phyloP scores from a whole-genome alignment of 2,113 vertebrate genomes.

The Paradisaea rubra region DNA sequence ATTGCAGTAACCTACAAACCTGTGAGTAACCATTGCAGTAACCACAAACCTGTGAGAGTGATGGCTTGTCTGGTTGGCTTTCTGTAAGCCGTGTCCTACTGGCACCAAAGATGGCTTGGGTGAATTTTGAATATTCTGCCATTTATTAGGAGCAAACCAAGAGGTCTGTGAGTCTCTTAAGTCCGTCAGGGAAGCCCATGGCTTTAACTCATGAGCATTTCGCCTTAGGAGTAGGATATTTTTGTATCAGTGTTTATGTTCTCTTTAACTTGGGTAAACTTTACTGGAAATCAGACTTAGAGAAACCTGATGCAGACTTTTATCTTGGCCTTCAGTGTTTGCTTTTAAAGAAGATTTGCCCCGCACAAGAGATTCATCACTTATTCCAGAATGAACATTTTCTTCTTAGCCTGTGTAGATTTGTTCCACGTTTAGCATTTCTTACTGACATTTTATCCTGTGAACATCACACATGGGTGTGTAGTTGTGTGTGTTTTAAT shows the following conservation, averaged over 20 bases:
- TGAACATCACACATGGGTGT: background rate
- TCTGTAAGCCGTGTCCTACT: background rate
- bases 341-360: background rate
- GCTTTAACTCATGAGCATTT: background rate
- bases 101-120: background rate
- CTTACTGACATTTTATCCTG: background rate
- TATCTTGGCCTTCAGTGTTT: background rate
- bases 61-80: background rate
- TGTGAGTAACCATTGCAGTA: background rate
- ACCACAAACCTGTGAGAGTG: background rate
- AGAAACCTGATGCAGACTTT: background rate
- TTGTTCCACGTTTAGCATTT: background rate
- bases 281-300: background rate
- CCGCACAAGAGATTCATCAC: background rate
- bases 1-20: background rate
- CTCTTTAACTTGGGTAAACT: background rate
- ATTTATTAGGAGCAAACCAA: background rate
- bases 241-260: background rate
- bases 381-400: background rate
- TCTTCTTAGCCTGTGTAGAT: background rate
- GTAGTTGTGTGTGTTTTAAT: background rate
- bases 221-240: background rate
- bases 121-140: background rate
- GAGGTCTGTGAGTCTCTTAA: background rate
- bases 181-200: background rate